phyloP scores from a whole-genome alignment of 2,888 invertebrate species.

The Hirtodrosophila trivittata region DNA sequence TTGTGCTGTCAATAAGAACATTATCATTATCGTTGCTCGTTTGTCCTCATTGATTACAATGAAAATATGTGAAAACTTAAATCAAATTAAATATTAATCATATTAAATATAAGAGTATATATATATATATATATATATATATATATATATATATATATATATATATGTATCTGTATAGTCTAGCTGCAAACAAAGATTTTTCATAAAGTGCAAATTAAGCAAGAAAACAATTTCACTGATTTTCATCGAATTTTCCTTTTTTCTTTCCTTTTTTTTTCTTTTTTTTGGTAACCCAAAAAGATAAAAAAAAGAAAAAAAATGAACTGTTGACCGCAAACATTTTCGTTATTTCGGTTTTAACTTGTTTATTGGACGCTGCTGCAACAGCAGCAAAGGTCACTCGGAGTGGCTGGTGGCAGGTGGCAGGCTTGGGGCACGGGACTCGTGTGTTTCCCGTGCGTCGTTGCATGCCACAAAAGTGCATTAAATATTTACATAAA shows the following conservation, averaged over 20 bases:
- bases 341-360: too few relatives aligned
- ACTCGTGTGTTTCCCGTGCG: constrained; percentile 34
- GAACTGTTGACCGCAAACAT: neutral
- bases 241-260: constrained; percentile 18
- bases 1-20: too few relatives aligned
- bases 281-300: constrained; percentile 1
- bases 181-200: too few relatives aligned
- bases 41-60: too few relatives aligned
- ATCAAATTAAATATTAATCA: constrained; percentile 1
- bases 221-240: constrained; percentile 49
- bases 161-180: too few relatives aligned
- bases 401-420: too few relatives aligned
- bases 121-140: too few relatives aligned
- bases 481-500: constrained; percentile 70
- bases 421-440: too few relatives aligned
- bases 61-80: constrained; percentile 6
- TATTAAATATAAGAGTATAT: constrained; percentile 1
- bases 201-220: constrained; percentile 49
- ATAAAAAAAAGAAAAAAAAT: neutral
- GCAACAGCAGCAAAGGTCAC: neutral
- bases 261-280: neutral
- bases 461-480: constrained; percentile 39
- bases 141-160: too few relatives aligned
- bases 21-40: too few relatives aligned
- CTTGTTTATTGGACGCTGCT: too few relatives aligned